These are phyloP conservation scores for Arremon aurantiirostris DNA, from an alignment of 2,797 vertebrate genomes.

Conservation along the genomic window DNA sequence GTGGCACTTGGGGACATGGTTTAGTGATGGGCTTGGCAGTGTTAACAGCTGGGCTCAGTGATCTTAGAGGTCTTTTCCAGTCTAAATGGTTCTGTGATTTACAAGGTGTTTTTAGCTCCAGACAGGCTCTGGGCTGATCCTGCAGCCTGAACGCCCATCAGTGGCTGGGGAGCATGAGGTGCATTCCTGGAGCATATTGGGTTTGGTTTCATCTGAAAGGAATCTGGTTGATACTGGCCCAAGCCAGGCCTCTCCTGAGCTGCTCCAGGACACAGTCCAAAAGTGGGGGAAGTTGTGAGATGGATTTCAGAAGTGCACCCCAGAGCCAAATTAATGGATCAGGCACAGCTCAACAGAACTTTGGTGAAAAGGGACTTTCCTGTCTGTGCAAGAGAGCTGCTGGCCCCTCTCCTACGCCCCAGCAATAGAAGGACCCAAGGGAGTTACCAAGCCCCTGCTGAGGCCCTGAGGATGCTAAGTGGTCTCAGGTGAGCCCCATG, in stretches of 20 bases:
- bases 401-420: not conserved
- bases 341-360: not conserved
- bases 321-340: not conserved
- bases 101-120: not conserved
- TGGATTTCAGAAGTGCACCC: not conserved
- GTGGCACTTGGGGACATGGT: not conserved
- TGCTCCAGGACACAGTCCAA: not conserved
- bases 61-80: not conserved
- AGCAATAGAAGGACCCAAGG: not conserved
- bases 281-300: not conserved
- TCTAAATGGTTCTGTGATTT: not conserved
- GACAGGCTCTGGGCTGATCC: not conserved
- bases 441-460: not conserved
- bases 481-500: not conserved
- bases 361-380: not conserved
- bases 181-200: not conserved
- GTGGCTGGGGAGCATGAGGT: not conserved
- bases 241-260: not conserved
- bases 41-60: not conserved
- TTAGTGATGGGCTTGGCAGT: not conserved
- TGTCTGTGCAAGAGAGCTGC: not conserved
- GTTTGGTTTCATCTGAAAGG: constrained; percentile 5
- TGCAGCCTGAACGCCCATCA: not conserved
- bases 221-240: not conserved
- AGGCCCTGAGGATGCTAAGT: not conserved